Evolutionary conservation across 2,113 vertebrate species (phyloP).

Genomic region (Hoplias malabaricus): DNA sequence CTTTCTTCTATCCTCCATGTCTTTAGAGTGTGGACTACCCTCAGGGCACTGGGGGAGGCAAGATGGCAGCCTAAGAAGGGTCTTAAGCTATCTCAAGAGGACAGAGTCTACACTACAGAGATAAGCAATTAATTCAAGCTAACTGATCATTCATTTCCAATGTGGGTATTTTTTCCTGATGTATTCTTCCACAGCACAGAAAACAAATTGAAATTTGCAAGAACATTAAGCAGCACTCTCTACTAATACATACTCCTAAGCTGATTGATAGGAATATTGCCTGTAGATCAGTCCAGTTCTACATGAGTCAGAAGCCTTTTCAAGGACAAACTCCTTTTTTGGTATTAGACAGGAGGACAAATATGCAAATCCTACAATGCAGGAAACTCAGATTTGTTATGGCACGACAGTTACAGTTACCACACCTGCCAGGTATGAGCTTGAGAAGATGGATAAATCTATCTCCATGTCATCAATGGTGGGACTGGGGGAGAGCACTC

Average conservation of each 20-base stretch:
- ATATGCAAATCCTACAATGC: too few species aligned
- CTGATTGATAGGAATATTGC: not conserved
- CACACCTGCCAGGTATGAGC: not conserved
- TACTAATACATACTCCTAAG: not conserved
- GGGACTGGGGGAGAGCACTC: not conserved
- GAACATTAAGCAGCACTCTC: not conserved
- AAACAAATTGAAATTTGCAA: not conserved
- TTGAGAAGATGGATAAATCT: not conserved
- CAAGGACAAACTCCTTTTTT: not conserved
- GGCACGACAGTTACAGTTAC: too few species aligned
- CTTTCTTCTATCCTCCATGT: not conserved
- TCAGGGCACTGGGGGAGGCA: not conserved
- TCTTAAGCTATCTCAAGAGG: not conserved
- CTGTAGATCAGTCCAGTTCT: too few species aligned
- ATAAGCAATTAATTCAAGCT: not conserved
- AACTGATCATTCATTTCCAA: too few species aligned
- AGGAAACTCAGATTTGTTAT: too few species aligned
- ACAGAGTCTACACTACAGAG: not conserved
- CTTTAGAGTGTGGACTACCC: not conserved
- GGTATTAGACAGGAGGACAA: not conserved
- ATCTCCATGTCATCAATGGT: not conserved
- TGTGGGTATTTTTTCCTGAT: not conserved
- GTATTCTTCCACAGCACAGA: not conserved
- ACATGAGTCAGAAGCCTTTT: not conserved
- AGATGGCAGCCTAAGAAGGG: not conserved